phyloP scores from a whole-genome alignment of 1,140 invertebrate genomes.

The Bombus waltoni region DNA sequence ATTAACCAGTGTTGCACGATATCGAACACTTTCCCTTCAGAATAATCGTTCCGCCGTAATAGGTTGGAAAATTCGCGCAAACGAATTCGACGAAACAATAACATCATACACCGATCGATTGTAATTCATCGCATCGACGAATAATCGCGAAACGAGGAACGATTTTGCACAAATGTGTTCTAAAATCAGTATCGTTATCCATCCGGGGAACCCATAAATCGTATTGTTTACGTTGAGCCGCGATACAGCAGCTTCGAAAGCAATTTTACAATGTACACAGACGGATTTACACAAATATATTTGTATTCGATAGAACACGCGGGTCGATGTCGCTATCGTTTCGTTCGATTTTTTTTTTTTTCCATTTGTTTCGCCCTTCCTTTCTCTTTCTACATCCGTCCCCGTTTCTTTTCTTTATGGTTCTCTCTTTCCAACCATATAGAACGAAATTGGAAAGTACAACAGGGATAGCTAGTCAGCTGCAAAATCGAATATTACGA shows the following conservation, averaged over 20 bases:
- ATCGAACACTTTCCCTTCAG: neutral
- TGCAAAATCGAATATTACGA: neutral
- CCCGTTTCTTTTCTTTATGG: neutral
- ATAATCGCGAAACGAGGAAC: neutral
- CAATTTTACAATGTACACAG: conserved; percentile 26
- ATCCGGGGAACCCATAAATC: conserved; percentile 3
- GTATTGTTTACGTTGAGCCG: neutral
- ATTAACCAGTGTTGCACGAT: neutral
- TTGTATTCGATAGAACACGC: neutral
- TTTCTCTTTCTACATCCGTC: neutral
- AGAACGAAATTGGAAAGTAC: neutral
- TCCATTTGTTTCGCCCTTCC: neutral
- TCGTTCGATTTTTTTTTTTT: neutral
- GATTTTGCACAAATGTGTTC: neutral
- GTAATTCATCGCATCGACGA: neutral
- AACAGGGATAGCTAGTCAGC: neutral
- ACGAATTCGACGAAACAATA: neutral
- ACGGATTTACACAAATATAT: conserved; percentile 12
- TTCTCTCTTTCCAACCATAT: neutral
- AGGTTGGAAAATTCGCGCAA: neutral
- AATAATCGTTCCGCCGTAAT: neutral
- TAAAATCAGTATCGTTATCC: neutral
- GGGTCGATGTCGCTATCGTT: neutral
- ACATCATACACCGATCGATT: neutral
- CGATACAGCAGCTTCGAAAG: neutral